These are phyloP conservation scores for Odontesthes bonariensis DNA, from an alignment of 2,113 vertebrate species.

Conservation along the genomic window DNA sequence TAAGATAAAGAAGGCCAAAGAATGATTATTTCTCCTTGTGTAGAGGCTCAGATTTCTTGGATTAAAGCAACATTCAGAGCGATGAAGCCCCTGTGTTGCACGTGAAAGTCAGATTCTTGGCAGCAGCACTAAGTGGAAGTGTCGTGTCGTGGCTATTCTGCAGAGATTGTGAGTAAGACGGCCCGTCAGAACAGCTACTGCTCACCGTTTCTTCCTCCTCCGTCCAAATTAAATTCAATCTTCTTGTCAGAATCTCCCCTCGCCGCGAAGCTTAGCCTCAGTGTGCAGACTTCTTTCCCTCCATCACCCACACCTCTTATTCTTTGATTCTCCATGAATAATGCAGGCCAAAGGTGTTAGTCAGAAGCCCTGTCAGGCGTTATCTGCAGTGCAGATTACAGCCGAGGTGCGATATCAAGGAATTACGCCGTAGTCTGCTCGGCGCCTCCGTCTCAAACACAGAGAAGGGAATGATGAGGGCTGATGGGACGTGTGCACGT, in stretches of 20 bases:
- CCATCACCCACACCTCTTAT: constrained; percentile 21
- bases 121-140: too few relatives aligned
- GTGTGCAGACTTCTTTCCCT: constrained; percentile 12
- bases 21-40: too few relatives aligned
- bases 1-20: too few relatives aligned
- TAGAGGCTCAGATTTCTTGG: too few relatives aligned
- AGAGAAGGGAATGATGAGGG: neutral
- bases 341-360: constrained; percentile 26
- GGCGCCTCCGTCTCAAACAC: neutral
- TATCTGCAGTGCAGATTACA: constrained; percentile 41
- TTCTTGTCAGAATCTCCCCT: neutral
- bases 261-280: neutral
- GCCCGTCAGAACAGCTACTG: neutral
- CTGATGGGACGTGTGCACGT: neutral
- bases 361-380: constrained; percentile 37
- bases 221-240: neutral
- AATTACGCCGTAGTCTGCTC: constrained; percentile 5
- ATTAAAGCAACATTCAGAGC: too few relatives aligned
- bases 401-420: constrained; percentile 43
- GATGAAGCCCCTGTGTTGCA: too few relatives aligned
- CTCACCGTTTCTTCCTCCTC: neutral
- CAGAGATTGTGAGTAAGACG: too few relatives aligned
- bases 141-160: too few relatives aligned
- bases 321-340: constrained; percentile 47
- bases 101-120: too few relatives aligned